Conservation (phyloP, 2,888 invertebrate genomes). For the Cerceris rybyensis region DNA sequence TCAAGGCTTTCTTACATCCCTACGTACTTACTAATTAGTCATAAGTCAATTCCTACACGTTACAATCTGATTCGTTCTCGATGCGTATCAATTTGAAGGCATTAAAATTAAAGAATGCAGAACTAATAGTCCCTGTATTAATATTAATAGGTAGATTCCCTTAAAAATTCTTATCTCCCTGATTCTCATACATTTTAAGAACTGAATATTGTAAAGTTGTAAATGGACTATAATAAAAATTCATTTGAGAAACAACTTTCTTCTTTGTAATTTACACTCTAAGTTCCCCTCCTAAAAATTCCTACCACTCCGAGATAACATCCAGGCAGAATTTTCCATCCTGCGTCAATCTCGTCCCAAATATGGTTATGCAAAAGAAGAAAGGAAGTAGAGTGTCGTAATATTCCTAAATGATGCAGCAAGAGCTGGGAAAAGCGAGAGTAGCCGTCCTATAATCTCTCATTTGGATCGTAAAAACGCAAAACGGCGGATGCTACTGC, state of each 20-base stretch:
- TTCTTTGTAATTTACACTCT: too few relatives aligned
- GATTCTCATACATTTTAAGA: too few relatives aligned
- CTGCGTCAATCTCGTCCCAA: conserved; percentile 8
- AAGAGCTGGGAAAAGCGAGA: conserved; percentile 44
- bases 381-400: conserved; percentile 25
- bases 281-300: background rate
- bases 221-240: too few relatives aligned
- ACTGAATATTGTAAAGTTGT: too few relatives aligned
- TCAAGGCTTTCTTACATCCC: conserved; percentile 69
- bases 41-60: conserved; percentile 28
- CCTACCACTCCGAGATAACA: conserved; percentile 1
- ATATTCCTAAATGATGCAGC: conserved; percentile 30
- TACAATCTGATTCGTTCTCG: conserved; percentile 34
- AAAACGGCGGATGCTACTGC: conserved; percentile 67
- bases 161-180: too few relatives aligned
- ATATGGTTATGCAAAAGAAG: conserved; percentile 38
- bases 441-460: conserved; percentile 66
- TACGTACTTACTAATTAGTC: conserved; percentile 56
- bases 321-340: conserved; percentile 7
- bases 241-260: too few relatives aligned
- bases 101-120: background rate
- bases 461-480: conserved; percentile 63
- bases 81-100: background rate
- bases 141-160: background rate
- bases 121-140: background rate